Evolutionary conservation across 2,797 vertebrate species (phyloP), one percentile per base, ranked within the genome.

Genomic region (Microhierax caerulescens): DNA sequence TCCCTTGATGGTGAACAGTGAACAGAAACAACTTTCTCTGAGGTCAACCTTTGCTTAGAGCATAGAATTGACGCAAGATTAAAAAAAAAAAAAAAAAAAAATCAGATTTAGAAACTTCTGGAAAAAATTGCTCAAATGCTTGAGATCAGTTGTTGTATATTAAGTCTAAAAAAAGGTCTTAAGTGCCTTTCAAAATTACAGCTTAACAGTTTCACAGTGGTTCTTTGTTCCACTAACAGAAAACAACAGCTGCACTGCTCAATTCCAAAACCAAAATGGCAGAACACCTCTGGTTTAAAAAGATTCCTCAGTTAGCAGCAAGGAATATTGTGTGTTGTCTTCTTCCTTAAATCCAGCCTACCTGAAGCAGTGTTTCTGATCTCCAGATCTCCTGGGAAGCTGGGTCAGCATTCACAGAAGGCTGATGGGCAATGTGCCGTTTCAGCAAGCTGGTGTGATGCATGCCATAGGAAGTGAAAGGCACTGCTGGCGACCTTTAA

Each of bases 321-420:
- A 57, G 51, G 70, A 83, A 47, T 3, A 11, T 3, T 50, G n/a
- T 23, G 37, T 23, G 24, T 4, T 0, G 0, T 75, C 67, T 64
- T 56, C 18, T 18, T 75, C 41, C 73, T 37, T 34, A 21, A 81
- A 34, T 36, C 15, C 25, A 54, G 22, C 27, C 57, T 54, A 99
- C 99, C 98, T 99, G 99, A 9, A 99, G 95, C 56, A 99, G 96
- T 0, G 99, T 99, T 93, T 99, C 99, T 0, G 99, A 99, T 39
- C 99, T 98, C 99, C 99, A 99, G 98, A 99, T 99, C 94, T 99
- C 99, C 95, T 99, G 99, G 50, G 99, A 99, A 25, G 99, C 98
- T 0, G 99, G 99, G 93, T 99, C 99, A 32, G 99, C 99, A 0
- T 99, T 99, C 56, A 99, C 99, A 0, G 99, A 99, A 3, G 99